Conservation (phyloP, 2,113 vertebrate genomes). For the Elgaria multicarinata region DNA sequence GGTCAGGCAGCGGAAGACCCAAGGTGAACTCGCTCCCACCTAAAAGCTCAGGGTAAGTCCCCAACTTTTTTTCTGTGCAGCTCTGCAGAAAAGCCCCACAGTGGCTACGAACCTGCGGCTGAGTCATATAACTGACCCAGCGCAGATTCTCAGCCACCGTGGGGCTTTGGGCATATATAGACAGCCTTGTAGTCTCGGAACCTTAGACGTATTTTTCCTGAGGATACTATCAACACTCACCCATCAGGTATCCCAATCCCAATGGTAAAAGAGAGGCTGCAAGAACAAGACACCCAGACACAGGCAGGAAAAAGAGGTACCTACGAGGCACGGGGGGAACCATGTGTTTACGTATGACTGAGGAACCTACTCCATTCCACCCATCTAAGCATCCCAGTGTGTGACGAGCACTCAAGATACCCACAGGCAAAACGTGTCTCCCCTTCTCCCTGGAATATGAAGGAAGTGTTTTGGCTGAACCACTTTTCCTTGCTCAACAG, state of each 20-base stretch:
- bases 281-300: neutral
- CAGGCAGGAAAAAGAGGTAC: neutral
- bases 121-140: too few species aligned
- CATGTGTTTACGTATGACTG: neutral
- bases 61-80: too few species aligned
- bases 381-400: neutral
- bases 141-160: too few species aligned
- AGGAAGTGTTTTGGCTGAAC: neutral
- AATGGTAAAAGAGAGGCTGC: neutral
- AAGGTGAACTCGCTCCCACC: too few species aligned
- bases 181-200: neutral
- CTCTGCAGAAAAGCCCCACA: too few species aligned
- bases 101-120: too few species aligned
- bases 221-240: neutral
- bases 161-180: too few species aligned
- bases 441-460: neutral
- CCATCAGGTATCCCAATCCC: neutral
- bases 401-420: neutral
- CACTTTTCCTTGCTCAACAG: neutral
- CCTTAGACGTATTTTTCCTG: neutral
- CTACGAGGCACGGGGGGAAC: neutral
- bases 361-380: neutral
- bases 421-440: neutral
- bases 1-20: too few species aligned
- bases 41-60: too few species aligned